Evolutionary conservation across 2,113 vertebrate genomes (phyloP), one percentile per base, ranked within the genome.

Genomic region (Fukomys damarensis): DNA sequence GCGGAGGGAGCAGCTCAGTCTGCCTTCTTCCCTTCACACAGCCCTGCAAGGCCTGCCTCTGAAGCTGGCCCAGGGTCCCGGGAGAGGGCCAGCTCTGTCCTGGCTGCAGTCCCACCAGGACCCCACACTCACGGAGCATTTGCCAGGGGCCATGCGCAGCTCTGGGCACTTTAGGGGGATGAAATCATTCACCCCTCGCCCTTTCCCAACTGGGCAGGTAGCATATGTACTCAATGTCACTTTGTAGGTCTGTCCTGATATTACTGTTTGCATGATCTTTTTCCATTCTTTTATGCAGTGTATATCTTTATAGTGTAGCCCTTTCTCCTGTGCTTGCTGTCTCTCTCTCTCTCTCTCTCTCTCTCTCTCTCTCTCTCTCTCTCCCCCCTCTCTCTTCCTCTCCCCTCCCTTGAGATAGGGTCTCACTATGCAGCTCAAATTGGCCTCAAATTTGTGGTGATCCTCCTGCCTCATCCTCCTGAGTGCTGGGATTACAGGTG

Each of bases 1-100:
- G 65, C 26, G 46, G 88, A 97, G 86, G 65, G 93, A 94, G 52
- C 82, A 91, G 82, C 83, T 86, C 8, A 49, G 58, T 9, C 38
- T 81, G 72, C 88, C 72, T 86, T 58, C 17, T n/a, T 88, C 85
- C 54, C 72, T 85, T 80, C n/a, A 35, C 6, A 43, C 32, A 12
- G 35, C 30, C 20, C 89, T 46, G 2, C 22, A 59, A 63, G 92
- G 68, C 88, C 63, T 74, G 63, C 85, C 85, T 79, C 77, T 16
- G 70, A 76, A 80, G 76, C 52, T 54, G 38, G 12, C 52, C 46
- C 93, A 92, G 63, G 87, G 72, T 89, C 90, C 61, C 0, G 0
- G 11, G 65, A 93, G 41, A 61, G 13, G 41, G 10, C 13, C 85
- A 63, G 82, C n/a, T 95, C 68, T 70, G 88, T 61, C 58, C 43